A percentile compares a stretch with the other conserved stretches of the same genome.
Evolutionary conservation across 2,888 invertebrate species (phyloP).

Genomic region (Chouioia cunea): DNA sequence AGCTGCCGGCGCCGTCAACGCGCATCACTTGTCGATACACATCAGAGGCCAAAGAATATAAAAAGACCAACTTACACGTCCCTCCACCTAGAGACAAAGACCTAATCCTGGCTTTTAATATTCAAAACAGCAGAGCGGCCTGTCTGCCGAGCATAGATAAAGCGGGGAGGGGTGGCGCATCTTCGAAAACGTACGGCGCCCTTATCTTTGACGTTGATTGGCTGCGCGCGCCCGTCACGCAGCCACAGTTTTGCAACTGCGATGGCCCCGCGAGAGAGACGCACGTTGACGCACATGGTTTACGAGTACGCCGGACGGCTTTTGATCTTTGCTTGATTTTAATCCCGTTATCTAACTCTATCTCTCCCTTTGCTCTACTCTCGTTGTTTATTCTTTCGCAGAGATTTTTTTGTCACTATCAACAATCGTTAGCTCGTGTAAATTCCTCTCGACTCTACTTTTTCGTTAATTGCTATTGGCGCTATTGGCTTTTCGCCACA

Average conservation of each 20-base stretch:
- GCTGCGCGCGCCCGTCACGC: slow-evolving; percentile 21
- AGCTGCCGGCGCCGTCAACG: slow-evolving; percentile 19
- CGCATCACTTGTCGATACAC: slow-evolving; percentile 33
- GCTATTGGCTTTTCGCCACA: no score
- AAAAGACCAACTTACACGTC: slow-evolving; percentile 31
- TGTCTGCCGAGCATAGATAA: slow-evolving; percentile 18
- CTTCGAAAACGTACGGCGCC: slow-evolving; percentile 1
- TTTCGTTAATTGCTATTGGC: no score
- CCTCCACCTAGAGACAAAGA: background rate
- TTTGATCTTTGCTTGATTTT: slow-evolving; percentile 66
- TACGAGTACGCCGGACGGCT: slow-evolving; percentile 46
- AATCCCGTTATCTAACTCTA: slow-evolving; percentile 62
- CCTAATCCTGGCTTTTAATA: slow-evolving; percentile 46
- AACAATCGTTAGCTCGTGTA: no score
- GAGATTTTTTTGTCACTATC: background rate
- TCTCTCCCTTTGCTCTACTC: slow-evolving; percentile 4
- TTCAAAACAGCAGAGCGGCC: slow-evolving; percentile 27
- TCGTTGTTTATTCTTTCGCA: slow-evolving; percentile 9
- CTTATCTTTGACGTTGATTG: slow-evolving; percentile 7
- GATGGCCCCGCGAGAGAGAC: background rate
- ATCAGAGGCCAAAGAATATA: slow-evolving; percentile 7
- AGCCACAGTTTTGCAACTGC: slow-evolving; percentile 15
- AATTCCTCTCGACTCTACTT: background rate
- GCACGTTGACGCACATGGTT: background rate
- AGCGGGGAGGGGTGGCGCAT: background rate